These are phyloP conservation scores for Holacanthus passer DNA, from an alignment of 2,113 vertebrate species.

Conservation along the genomic window DNA sequence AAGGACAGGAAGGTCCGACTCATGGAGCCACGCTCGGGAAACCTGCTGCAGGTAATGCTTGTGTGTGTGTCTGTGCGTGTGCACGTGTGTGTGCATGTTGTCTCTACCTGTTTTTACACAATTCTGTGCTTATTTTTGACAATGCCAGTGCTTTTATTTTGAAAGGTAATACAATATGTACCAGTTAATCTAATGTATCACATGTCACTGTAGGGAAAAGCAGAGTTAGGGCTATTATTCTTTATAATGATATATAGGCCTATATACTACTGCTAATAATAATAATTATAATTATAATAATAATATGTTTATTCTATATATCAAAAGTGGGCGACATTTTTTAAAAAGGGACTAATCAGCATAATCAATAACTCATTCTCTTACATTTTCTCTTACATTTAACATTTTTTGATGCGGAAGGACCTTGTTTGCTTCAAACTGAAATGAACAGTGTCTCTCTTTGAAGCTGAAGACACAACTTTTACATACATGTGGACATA, in stretches of 20 bases:
- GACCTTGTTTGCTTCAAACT: not conserved
- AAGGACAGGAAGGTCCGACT: conserved; percentile 91
- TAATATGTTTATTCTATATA: too few relatives aligned
- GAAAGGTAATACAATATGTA: too few relatives aligned
- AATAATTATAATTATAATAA: too few relatives aligned
- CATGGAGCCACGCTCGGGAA: conserved; percentile 87
- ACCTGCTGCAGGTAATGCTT: conserved; percentile 84
- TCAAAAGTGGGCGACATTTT: not conserved
- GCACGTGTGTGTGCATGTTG: conserved; percentile 1
- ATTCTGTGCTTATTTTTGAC: not conserved
- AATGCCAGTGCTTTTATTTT: not conserved
- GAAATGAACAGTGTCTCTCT: not conserved
- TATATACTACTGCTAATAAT: too few relatives aligned
- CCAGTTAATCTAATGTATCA: not conserved
- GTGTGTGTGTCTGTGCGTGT: conserved; percentile 2
- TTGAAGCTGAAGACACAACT: not conserved
- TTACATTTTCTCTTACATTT: not conserved
- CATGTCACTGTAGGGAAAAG: not conserved
- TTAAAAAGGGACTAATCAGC: too few relatives aligned
- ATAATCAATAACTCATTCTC: not conserved
- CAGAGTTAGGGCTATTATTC: not conserved
- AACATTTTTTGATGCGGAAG: too few relatives aligned
- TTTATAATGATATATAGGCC: too few relatives aligned
- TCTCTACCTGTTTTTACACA: not conserved
- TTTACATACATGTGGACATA: not conserved